Evolutionary conservation across 2,797 vertebrate species (phyloP).

Genomic region (Melanotaenia pygmaea): DNA sequence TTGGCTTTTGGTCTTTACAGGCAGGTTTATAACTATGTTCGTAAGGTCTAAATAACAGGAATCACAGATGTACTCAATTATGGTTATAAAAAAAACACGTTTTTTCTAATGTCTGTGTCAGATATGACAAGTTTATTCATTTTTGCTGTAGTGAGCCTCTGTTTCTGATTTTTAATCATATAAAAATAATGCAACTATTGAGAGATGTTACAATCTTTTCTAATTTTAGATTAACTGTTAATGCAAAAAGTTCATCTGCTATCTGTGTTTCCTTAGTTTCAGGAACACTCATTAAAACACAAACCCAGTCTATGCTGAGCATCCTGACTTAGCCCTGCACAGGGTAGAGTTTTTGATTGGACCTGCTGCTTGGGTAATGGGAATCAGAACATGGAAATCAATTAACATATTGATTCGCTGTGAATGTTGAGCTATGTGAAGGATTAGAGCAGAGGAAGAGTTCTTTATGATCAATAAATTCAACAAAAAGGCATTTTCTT

Average conservation of each 20-base stretch:
- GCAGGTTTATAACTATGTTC: not conserved
- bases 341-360: constrained; percentile 46
- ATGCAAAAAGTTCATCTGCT: no score
- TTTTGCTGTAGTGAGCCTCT: not conserved
- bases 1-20: no score
- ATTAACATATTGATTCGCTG: constrained; percentile 60
- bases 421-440: constrained; percentile 46
- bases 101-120: not conserved
- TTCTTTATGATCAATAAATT: constrained; percentile 63
- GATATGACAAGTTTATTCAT: not conserved
- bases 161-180: not conserved
- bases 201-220: no score
- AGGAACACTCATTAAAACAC: constrained; percentile 11
- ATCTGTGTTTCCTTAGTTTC: constrained; percentile 14
- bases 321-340: constrained; percentile 7
- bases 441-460: constrained; percentile 47
- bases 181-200: no score
- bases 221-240: no score
- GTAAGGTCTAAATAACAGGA: not conserved
- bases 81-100: not conserved
- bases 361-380: constrained; percentile 59
- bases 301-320: constrained; percentile 4
- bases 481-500: constrained; percentile 62
- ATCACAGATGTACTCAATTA: not conserved
- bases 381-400: constrained; percentile 61